Percentiles rank a stretch among this genome's conserved stretches.
phyloP scores from a whole-genome alignment of 2,797 vertebrate species.

The Argyrosomus regius region DNA sequence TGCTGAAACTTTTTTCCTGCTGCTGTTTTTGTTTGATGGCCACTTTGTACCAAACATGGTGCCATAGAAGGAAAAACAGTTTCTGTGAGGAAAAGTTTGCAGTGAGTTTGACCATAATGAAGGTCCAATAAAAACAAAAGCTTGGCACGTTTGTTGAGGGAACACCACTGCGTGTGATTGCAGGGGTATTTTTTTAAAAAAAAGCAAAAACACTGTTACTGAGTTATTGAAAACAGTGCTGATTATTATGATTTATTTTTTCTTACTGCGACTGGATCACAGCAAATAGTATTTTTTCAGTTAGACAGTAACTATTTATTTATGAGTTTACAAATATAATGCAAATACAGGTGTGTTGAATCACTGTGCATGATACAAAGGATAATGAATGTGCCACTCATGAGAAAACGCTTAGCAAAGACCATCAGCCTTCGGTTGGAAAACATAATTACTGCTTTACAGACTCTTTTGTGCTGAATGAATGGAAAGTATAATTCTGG shows the following conservation, averaged over 20 bases:
- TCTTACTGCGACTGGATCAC: background rate
- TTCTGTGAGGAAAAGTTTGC: background rate
- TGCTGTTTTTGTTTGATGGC: background rate
- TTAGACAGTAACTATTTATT: background rate
- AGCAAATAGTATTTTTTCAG: background rate
- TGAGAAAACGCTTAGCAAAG: background rate
- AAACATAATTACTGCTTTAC: background rate
- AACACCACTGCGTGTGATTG: background rate
- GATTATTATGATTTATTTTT: too few species aligned
- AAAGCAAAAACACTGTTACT: too few species aligned
- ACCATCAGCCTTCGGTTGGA: background rate
- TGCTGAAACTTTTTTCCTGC: too few species aligned
- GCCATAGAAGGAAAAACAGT: background rate
- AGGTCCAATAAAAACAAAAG: background rate
- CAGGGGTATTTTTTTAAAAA: background rate
- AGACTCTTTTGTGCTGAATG: background rate
- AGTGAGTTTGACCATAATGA: too few species aligned
- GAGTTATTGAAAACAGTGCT: background rate
- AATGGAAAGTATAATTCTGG: constrained; percentile 7
- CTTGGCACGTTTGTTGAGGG: background rate
- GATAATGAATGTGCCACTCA: background rate
- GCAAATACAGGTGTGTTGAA: background rate
- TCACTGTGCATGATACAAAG: background rate
- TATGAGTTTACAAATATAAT: background rate
- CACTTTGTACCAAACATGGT: background rate